These are phyloP conservation scores for Tipula lateralis DNA, from an alignment of 2,888 invertebrate species.

Conservation along the genomic window DNA sequence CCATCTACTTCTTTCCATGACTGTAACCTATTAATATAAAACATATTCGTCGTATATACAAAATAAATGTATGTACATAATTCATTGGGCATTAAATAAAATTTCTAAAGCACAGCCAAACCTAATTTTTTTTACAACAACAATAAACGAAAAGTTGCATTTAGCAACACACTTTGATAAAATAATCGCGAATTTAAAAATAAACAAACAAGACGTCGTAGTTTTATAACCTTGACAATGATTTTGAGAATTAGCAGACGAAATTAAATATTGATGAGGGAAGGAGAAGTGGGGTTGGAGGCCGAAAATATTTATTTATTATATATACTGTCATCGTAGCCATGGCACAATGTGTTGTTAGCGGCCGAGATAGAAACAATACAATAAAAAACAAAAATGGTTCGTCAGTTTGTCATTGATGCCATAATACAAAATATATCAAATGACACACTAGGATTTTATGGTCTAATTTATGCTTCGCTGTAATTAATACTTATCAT, in stretches of 20 bases:
- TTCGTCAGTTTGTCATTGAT: not conserved
- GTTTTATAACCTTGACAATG: conserved; percentile 19
- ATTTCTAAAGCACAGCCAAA: not conserved
- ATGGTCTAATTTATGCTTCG: not conserved
- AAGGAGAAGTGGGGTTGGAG: no score
- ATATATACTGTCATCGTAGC: not conserved
- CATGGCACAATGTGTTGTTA: not conserved
- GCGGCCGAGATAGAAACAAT: not conserved
- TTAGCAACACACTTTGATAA: conserved; percentile 1
- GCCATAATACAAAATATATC: not conserved
- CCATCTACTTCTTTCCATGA: not conserved
- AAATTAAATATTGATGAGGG: not conserved
- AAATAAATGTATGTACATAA: not conserved
- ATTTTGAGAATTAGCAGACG: not conserved
- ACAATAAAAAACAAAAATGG: not conserved
- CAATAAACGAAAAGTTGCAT: not conserved
- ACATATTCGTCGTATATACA: no score
- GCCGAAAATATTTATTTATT: not conserved
- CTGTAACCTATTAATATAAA: not conserved
- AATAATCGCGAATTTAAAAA: not conserved
- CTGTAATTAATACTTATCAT: not conserved
- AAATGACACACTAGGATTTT: not conserved
- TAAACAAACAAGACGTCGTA: not conserved
- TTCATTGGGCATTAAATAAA: not conserved
- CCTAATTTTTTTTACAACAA: not conserved